Percentiles rank a stretch among this genome's conserved stretches.
phyloP scores from a whole-genome alignment of 1,140 invertebrate genomes.

The Drosophila yakuba region DNA sequence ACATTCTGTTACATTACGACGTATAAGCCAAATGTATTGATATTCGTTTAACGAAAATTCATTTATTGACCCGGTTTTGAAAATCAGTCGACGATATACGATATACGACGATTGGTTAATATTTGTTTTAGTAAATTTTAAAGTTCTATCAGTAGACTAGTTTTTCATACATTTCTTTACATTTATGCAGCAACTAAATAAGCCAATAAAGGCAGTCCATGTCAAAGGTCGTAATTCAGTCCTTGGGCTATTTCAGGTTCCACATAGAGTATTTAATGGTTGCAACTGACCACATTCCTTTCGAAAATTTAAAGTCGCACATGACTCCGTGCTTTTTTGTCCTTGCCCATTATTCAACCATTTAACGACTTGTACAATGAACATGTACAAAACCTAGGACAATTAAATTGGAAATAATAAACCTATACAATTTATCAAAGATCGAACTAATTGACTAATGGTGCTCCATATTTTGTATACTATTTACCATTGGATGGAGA shows the following conservation, averaged over 20 bases:
- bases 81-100: too few relatives aligned
- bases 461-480: neutral
- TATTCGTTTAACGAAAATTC: too few relatives aligned
- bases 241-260: constrained; percentile 16
- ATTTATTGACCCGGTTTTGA: too few relatives aligned
- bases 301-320: constrained; percentile 35
- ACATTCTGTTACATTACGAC: constrained; percentile 19
- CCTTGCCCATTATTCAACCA: constrained; percentile 39
- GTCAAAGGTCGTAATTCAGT: neutral
- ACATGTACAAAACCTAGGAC: constrained; percentile 6
- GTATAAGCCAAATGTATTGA: neutral
- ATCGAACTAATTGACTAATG: constrained; percentile 18
- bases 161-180: too few relatives aligned
- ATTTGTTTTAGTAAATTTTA: too few relatives aligned
- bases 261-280: constrained; percentile 29
- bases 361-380: constrained; percentile 26
- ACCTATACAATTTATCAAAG: constrained; percentile 12
- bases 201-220: neutral
- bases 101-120: too few relatives aligned
- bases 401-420: constrained; percentile 28
- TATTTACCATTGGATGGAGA: constrained; percentile 16
- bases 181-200: neutral
- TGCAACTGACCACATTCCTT: constrained; percentile 18
- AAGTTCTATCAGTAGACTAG: neutral
- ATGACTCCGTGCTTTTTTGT: constrained; percentile 35